phyloP scores from a whole-genome alignment of 2,113 vertebrate genomes.

The Nestor notabilis region DNA sequence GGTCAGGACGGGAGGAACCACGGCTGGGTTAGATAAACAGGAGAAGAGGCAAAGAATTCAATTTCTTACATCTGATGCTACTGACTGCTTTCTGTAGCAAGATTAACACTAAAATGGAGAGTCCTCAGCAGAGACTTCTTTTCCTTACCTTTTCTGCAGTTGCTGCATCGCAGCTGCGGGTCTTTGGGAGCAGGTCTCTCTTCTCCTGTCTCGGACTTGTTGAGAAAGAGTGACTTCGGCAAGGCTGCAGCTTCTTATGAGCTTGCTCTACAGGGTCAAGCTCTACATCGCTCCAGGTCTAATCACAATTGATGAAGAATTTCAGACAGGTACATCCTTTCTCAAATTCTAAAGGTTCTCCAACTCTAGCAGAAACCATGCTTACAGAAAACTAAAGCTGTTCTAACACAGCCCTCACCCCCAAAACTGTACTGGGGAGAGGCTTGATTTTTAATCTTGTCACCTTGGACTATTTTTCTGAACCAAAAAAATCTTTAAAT shows the following conservation, averaged over 20 bases:
- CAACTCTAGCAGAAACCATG: background rate
- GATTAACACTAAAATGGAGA: background rate
- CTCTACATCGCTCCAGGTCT: constrained; percentile 64
- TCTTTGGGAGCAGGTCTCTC: constrained; percentile 19
- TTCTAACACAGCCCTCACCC: background rate
- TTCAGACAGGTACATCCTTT: background rate
- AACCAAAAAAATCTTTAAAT: background rate
- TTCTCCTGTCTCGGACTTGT: constrained; percentile 18
- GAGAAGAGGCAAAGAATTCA: background rate
- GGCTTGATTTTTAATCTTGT: background rate
- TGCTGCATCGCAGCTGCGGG: background rate
- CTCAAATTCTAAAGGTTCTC: background rate
- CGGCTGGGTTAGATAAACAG: background rate
- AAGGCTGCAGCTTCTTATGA: constrained; percentile 22
- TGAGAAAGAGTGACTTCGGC: constrained; percentile 63
- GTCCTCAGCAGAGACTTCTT: background rate
- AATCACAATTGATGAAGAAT: background rate
- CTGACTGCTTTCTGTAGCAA: background rate
- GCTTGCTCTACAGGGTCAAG: constrained; percentile 45
- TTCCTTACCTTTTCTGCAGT: constrained; percentile 32
- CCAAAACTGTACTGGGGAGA: background rate
- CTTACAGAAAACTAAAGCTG: background rate
- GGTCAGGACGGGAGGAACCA: background rate
- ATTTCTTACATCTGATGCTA: background rate
- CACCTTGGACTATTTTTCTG: background rate